phyloP scores from a whole-genome alignment of 2,888 invertebrate genomes.

The Theodoxus fluviatilis region DNA sequence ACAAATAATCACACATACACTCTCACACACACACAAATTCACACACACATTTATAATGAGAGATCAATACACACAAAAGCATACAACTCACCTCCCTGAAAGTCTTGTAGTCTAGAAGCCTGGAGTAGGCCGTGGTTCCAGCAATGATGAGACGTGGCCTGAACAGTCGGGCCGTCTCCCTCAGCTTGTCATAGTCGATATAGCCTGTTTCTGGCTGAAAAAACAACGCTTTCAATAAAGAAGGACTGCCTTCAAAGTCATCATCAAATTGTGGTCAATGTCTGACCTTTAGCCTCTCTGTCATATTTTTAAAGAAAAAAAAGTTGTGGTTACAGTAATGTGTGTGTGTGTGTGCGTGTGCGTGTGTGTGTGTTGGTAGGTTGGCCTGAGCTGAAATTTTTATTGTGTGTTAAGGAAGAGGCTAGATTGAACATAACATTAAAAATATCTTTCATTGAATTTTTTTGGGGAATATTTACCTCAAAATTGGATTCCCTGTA shows the following conservation, averaged over 20 bases:
- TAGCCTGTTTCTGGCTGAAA: constrained; percentile 79
- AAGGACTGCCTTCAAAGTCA: too few relatives aligned
- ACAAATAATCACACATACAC: background rate
- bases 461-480: too few relatives aligned
- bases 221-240: too few relatives aligned
- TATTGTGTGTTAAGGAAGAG: too few relatives aligned
- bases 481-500: too few relatives aligned
- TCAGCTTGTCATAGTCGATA: constrained; percentile 90
- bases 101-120: constrained; percentile 69
- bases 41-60: background rate
- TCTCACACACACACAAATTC: background rate
- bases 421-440: too few relatives aligned
- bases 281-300: too few relatives aligned
- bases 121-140: constrained; percentile 71
- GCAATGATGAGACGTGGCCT: constrained; percentile 93
- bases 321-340: background rate
- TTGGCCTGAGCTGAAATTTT: background rate
- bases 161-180: constrained; percentile 83
- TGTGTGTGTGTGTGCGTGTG: background rate
- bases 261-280: too few relatives aligned
- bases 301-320: too few relatives aligned
- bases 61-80: too few relatives aligned
- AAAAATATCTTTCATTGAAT: too few relatives aligned
- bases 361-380: constrained; percentile 8
- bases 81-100: constrained; percentile 64